Conservation (phyloP, 2,888 invertebrate species). For the Rugalucina vietnamica region DNA sequence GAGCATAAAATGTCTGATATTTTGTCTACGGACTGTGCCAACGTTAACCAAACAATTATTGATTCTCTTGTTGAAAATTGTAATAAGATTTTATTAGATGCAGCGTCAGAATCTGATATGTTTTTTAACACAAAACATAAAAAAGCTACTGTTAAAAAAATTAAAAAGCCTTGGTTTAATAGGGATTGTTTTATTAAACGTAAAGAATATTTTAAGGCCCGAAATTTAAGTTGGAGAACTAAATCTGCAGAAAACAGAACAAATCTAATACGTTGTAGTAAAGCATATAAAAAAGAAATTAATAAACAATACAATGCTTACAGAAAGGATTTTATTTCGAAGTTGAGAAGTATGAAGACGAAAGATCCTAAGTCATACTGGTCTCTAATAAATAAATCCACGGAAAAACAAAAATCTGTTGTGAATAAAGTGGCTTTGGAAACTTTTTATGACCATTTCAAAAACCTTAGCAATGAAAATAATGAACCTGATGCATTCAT, state of each 20-base stretch:
- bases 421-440: neutral
- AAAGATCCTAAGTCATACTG: constrained; percentile 7
- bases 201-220: neutral
- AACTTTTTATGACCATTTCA: constrained; percentile 7
- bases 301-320: neutral
- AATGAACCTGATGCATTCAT: neutral
- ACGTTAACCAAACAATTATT: neutral
- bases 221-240: neutral
- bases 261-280: constrained; percentile 1
- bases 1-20: neutral
- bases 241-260: neutral
- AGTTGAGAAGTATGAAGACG: neutral
- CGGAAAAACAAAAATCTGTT: neutral
- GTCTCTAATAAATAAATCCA: constrained; percentile 1
- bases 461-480: neutral
- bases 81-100: constrained; percentile 1
- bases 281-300: neutral
- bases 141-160: neutral
- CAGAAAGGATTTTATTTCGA: neutral
- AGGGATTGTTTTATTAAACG: constrained; percentile 1
- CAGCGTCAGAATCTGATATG: neutral
- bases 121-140: neutral
- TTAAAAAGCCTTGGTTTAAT: constrained; percentile 6
- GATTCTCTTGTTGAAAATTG: neutral
- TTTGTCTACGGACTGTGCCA: neutral